A percentile compares a stretch with the other conserved stretches of the same genome.
phyloP scores from a whole-genome alignment of 2,797 vertebrate genomes.

The Leptatherina wallacei region DNA sequence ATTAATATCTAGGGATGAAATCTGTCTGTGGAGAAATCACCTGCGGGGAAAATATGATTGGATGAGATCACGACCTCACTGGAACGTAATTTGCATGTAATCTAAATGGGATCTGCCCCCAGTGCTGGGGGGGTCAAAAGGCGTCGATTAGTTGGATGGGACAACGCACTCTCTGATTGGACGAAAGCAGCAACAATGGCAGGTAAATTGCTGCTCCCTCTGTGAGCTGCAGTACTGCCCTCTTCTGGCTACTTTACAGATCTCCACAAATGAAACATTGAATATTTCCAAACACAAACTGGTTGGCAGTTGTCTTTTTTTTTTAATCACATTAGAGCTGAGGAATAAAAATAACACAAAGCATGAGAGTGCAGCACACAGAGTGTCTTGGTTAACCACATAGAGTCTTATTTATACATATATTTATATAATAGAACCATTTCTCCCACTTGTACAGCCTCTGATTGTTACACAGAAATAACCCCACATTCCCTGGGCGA shows the following conservation, averaged over 20 bases:
- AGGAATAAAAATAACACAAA: slow-evolving; percentile 76
- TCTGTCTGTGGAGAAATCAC: slow-evolving; percentile 77
- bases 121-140: slow-evolving; percentile 65
- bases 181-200: slow-evolving; percentile 41
- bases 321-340: slow-evolving; percentile 81
- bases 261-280: slow-evolving; percentile 17
- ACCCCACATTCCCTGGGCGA: slow-evolving; percentile 65
- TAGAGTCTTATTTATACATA: slow-evolving; percentile 80
- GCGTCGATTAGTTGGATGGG: slow-evolving; percentile 56
- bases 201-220: slow-evolving; percentile 30
- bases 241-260: slow-evolving; percentile 62
- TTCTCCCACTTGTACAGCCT: slow-evolving; percentile 75
- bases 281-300: slow-evolving; percentile 25
- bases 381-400: slow-evolving; percentile 72
- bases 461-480: slow-evolving; percentile 78
- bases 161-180: slow-evolving; percentile 53
- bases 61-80: slow-evolving; percentile 73
- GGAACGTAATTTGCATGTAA: slow-evolving; percentile 76
- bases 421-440: slow-evolving; percentile 74
- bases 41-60: slow-evolving; percentile 72
- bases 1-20: slow-evolving; percentile 79
- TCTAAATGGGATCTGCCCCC: slow-evolving; percentile 73
- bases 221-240: slow-evolving; percentile 66
- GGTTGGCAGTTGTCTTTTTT: slow-evolving; percentile 57
- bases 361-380: slow-evolving; percentile 70